phyloP scores from a whole-genome alignment of 92 coral and sea anemone species.

The Epizoanthus stellaris region DNA sequence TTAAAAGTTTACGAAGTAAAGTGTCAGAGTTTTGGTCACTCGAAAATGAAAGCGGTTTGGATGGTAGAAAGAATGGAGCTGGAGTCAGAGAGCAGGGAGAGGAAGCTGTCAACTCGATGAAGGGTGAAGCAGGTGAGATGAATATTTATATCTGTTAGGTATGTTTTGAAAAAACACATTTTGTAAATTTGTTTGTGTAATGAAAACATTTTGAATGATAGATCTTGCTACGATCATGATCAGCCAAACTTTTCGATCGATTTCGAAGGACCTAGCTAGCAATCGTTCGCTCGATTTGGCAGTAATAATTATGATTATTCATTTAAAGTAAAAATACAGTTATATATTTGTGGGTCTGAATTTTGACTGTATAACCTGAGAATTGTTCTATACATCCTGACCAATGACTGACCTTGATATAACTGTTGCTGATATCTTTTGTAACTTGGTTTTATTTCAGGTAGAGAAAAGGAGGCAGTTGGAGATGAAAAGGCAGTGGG shows the following conservation, averaged over 20 bases:
- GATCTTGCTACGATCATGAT: too few relatives aligned
- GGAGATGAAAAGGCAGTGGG: neutral
- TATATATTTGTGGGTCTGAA: neutral
- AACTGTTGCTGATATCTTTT: neutral
- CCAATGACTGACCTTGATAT: neutral
- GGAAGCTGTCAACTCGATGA: neutral
- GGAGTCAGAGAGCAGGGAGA: neutral
- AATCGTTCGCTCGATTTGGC: too few relatives aligned
- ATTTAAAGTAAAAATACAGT: too few relatives aligned
- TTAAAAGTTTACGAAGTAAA: neutral
- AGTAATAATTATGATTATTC: too few relatives aligned
- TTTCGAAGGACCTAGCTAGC: too few relatives aligned
- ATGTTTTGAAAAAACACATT: neutral
- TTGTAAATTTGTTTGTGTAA: neutral
- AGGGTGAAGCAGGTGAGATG: neutral
- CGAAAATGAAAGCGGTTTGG: neutral
- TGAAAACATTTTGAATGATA: too few relatives aligned
- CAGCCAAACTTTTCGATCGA: too few relatives aligned
- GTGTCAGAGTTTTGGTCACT: slow-evolving; percentile 6
- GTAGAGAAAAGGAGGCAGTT: neutral
- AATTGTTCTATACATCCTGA: neutral
- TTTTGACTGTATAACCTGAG: neutral
- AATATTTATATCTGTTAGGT: too few relatives aligned
- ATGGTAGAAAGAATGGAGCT: neutral
- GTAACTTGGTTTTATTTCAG: neutral